Conservation (phyloP, 2,797 vertebrate genomes). For the Ataeniobius toweri region DNA sequence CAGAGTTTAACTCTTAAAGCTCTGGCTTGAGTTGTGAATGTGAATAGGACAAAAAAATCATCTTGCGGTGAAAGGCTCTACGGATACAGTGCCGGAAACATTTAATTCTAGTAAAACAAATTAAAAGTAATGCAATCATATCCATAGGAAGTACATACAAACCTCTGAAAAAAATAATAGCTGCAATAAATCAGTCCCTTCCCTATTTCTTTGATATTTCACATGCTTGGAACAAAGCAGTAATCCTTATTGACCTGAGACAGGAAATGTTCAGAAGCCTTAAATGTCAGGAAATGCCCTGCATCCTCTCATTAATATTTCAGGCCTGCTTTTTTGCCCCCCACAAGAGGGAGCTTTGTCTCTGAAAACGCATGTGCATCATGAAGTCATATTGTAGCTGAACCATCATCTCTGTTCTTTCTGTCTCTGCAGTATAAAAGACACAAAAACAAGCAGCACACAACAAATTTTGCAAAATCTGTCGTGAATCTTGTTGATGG, state of each 20-base stretch:
- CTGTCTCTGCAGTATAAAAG: constrained; percentile 86
- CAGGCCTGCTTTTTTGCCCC: constrained; percentile 11
- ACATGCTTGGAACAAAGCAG: constrained; percentile 8
- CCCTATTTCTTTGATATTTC: background rate
- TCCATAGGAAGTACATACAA: background rate
- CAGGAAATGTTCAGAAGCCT: constrained; percentile 13
- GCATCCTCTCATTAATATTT: constrained; percentile 32
- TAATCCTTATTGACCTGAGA: background rate
- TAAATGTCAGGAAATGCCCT: constrained; percentile 25
- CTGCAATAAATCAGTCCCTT: background rate
- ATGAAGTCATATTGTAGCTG: constrained; percentile 13
- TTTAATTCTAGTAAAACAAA: background rate
- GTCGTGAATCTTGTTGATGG: constrained; percentile 96
- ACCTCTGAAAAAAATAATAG: background rate
- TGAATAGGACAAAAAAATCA: background rate
- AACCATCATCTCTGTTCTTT: constrained; percentile 11
- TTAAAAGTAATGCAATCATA: background rate
- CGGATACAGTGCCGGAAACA: background rate
- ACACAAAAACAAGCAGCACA: constrained; percentile 88
- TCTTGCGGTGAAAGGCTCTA: background rate
- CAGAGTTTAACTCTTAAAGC: background rate
- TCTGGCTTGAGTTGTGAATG: background rate
- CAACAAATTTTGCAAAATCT: constrained; percentile 94
- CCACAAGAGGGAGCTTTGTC: constrained; percentile 47
- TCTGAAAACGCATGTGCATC: constrained; percentile 3